Conservation (phyloP, 2,888 invertebrate genomes). For the Apotomis turbidana region DNA sequence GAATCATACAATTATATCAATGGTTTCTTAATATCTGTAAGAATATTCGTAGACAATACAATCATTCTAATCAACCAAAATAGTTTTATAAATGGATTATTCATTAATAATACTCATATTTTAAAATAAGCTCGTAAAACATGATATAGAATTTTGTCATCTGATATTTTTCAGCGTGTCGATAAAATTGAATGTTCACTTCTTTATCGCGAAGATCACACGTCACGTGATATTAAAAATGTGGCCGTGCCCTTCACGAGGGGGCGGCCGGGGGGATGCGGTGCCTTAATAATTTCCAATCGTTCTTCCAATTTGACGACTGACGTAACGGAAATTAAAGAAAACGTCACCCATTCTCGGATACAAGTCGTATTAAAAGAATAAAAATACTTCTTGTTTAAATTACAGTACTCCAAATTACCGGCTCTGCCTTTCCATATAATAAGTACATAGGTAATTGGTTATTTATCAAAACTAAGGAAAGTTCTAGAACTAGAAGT, state of each 20-base stretch:
- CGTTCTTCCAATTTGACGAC: conserved; percentile 77
- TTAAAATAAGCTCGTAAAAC: neutral
- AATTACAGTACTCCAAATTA: neutral
- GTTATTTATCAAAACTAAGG: too few relatives aligned
- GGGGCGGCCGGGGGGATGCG: conserved; percentile 54
- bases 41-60: too few relatives aligned
- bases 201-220: conserved; percentile 27
- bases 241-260: conserved; percentile 34
- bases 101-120: neutral
- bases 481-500: neutral
- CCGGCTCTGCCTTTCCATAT: neutral
- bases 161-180: neutral
- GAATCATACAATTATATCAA: too few relatives aligned
- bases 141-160: neutral
- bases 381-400: conserved; percentile 11
- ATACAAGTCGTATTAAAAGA: conserved; percentile 55
- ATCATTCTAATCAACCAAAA: too few relatives aligned
- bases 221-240: conserved; percentile 40
- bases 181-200: conserved; percentile 13
- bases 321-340: conserved; percentile 83
- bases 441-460: neutral
- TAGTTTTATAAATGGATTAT: too few relatives aligned
- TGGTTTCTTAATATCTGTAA: too few relatives aligned
- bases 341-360: conserved; percentile 65
- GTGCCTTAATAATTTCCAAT: conserved; percentile 76